A percentile compares a stretch with the other conserved stretches of the same genome.
These are phyloP conservation scores for Homarus gammarus DNA, from an alignment of 2,888 invertebrate species.

Conservation along the genomic window DNA sequence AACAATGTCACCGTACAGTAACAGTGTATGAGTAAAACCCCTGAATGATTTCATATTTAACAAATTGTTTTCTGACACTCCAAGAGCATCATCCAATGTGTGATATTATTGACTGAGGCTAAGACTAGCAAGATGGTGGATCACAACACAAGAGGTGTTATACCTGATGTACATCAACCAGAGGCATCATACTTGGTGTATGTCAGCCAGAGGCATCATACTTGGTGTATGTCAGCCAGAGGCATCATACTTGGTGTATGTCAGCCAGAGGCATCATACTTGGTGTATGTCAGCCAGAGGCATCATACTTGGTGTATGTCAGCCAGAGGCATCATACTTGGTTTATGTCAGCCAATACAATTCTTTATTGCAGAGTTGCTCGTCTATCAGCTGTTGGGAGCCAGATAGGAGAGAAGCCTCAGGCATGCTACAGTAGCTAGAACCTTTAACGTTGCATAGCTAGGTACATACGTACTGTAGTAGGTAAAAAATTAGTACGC, in stretches of 20 bases:
- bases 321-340: not conserved
- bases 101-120: not conserved
- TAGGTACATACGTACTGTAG: slow-evolving; percentile 52
- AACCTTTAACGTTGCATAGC: slow-evolving; percentile 51
- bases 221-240: too few species aligned
- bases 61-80: slow-evolving; percentile 3
- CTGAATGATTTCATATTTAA: not conserved
- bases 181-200: too few species aligned
- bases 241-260: too few species aligned
- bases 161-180: too few species aligned
- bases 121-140: not conserved
- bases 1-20: too few species aligned
- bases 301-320: not conserved
- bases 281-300: too few species aligned
- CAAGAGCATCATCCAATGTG: not conserved
- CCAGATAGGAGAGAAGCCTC: slow-evolving; percentile 30
- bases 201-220: too few species aligned
- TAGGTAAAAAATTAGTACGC: slow-evolving; percentile 52
- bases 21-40: not conserved
- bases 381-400: slow-evolving; percentile 36
- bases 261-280: too few species aligned
- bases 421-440: slow-evolving; percentile 47
- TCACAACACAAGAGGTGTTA: not conserved
- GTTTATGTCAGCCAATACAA: not conserved
- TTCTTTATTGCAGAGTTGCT: not conserved